Percentiles rank a stretch among this genome's conserved stretches.
Conservation (phyloP, 2,888 invertebrate species). For the Amblyteles armatorius region DNA sequence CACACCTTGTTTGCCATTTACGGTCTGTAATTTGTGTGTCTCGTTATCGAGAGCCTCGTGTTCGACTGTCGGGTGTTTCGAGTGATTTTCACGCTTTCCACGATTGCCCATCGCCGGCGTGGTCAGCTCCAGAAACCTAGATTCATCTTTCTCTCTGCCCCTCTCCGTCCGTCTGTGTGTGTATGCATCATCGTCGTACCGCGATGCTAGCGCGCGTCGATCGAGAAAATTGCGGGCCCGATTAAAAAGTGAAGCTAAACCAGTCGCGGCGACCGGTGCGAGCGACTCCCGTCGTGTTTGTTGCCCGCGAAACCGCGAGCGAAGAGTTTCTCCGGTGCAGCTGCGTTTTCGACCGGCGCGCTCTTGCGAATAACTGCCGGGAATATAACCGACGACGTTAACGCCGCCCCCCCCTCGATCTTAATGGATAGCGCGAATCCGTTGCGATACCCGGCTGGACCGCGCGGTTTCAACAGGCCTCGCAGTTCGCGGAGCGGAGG, state of each 20-base stretch:
- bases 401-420: conserved; percentile 18
- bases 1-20: background rate
- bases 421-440: conserved; percentile 55
- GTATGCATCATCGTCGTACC: conserved; percentile 12
- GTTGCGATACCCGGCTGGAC: conserved; percentile 12
- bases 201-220: conserved; percentile 23
- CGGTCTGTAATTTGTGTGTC: conserved; percentile 25
- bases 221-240: conserved; percentile 69
- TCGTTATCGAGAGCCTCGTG: conserved; percentile 22
- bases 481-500: conserved; percentile 14
- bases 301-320: conserved; percentile 71
- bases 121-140: conserved; percentile 77
- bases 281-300: conserved; percentile 48
- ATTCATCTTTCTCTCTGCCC: conserved; percentile 60
- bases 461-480: conserved; percentile 1
- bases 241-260: conserved; percentile 78
- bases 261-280: conserved; percentile 64
- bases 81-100: conserved; percentile 65
- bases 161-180: background rate
- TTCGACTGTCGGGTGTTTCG: conserved; percentile 6
- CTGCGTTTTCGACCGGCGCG: conserved; percentile 22
- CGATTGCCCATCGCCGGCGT: conserved; percentile 49
- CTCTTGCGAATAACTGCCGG: background rate
- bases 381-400: conserved; percentile 8
- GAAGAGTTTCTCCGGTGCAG: conserved; percentile 49